Base-by-base conservation (phyloP, 2,888 invertebrate species). In the Acrobasis suavella region DNA sequence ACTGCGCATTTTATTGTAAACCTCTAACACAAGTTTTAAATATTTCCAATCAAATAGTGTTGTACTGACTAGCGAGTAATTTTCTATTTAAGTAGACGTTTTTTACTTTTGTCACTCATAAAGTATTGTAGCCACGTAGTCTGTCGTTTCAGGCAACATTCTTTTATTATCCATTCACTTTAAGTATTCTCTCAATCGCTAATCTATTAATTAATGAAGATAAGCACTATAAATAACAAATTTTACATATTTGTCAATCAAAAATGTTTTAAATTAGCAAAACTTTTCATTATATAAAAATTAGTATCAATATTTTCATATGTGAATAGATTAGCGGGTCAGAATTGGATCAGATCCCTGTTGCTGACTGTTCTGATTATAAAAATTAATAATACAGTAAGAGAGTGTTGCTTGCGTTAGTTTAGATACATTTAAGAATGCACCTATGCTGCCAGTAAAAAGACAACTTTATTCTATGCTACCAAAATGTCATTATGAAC, bases 1-100 rank as follows among this genome's bases (percentile, higher is more conserved):
- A n/a, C 16, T 59, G 50, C 50, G 52, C 56, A 42, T 62, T 63
- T 55, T 50, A 64, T 63, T 64, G 60, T 66, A 62, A 62, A 39
- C 38, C 42, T 46, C 46, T 65, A 62, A 64, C 62, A 60, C 62
- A 64, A 66, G 51, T 70, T 70, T 70, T 68, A 70, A 74, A 69
- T 75, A 66, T 75, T 74, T 75, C 72, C 65, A 72, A 71, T 73
- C 67, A 74, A 76, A 80, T 81, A 82, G 77, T 72, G 67, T 73
- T 77, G 84, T 86, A 85, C 83, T 86, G 86, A 86, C 71, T 86
- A 87, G 82, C 63, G 52, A 74, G 80, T 83, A 85, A 80, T 81
- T 82, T 80, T 80, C 72, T 81, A 82, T 75, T 76, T 65, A 71
- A 77, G 65, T 70, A 74, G 72, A 76, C 67, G 51, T 67, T 70